These are phyloP conservation scores for Ctenosaura bakeri DNA, from an alignment of 2,797 vertebrate species.

Conservation along the genomic window DNA sequence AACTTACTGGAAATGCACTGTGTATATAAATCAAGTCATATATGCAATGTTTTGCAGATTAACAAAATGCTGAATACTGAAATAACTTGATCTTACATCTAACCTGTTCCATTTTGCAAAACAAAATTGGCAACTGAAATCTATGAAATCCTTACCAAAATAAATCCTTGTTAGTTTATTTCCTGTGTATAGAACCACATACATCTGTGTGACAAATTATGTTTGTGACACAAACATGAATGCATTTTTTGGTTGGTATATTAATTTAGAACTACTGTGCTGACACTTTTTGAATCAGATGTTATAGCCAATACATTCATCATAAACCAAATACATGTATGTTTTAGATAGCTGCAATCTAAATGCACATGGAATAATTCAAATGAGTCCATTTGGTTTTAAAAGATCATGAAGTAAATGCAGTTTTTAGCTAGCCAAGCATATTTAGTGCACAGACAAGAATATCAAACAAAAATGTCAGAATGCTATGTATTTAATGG, in stretches of 20 bases:
- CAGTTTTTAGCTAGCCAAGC: constrained; percentile 76
- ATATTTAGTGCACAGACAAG: constrained; percentile 71
- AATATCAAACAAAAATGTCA: constrained; percentile 69
- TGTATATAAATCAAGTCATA: constrained; percentile 30
- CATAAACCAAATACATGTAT: constrained; percentile 65
- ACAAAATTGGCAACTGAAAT: constrained; percentile 64
- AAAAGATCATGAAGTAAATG: constrained; percentile 69
- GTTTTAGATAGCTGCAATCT: constrained; percentile 62
- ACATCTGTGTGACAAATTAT: not conserved
- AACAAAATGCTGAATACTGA: constrained; percentile 43
- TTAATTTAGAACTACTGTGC: constrained; percentile 69
- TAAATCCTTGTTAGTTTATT: constrained; percentile 16
- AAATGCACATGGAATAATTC: constrained; percentile 64
- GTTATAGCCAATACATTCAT: constrained; percentile 67
- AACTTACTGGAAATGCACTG: constrained; percentile 12
- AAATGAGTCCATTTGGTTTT: constrained; percentile 73
- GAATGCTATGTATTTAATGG: constrained; percentile 76
- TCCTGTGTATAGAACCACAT: not conserved
- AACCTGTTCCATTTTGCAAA: constrained; percentile 37
- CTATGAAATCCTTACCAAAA: not conserved
- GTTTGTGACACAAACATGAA: constrained; percentile 26
- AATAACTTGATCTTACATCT: constrained; percentile 56
- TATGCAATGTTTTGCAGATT: not conserved
- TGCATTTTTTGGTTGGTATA: constrained; percentile 50
- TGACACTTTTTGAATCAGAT: constrained; percentile 69